These are phyloP conservation scores for Dascillus cervinus DNA, from an alignment of 2,888 invertebrate genomes.

Conservation along the genomic window DNA sequence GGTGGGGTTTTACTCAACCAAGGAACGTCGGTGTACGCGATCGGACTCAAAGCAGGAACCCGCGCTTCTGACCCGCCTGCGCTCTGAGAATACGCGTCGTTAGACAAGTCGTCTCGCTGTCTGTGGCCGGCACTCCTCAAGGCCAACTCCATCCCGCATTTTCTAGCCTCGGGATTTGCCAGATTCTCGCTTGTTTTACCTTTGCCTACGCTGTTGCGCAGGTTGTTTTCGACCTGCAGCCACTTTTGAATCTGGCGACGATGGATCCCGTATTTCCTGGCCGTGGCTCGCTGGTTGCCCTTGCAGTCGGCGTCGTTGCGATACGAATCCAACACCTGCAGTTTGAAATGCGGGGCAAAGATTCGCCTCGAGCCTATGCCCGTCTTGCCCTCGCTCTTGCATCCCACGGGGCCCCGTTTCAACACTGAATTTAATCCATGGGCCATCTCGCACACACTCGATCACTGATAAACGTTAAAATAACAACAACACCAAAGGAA, in stretches of 20 bases:
- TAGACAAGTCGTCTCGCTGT: constrained; percentile 39
- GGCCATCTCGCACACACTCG: constrained; percentile 44
- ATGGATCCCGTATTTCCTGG: constrained; percentile 84
- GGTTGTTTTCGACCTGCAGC: constrained; percentile 76
- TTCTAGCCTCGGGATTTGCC: constrained; percentile 23
- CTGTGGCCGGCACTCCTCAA: constrained; percentile 33
- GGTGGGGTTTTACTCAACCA: constrained; percentile 26
- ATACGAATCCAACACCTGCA: constrained; percentile 83
- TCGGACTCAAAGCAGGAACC: constrained; percentile 28
- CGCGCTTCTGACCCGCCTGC: constrained; percentile 19
- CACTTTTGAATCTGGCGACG: constrained; percentile 87
- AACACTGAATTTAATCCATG: constrained; percentile 50
- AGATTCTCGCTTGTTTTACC: constrained; percentile 21
- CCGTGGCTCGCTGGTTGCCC: constrained; percentile 83
- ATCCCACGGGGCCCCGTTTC: constrained; percentile 42
- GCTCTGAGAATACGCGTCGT: constrained; percentile 15
- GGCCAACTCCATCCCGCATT: constrained; percentile 31
- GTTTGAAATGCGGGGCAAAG: constrained; percentile 82
- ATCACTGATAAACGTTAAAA: constrained; percentile 16
- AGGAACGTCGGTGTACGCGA: constrained; percentile 26
- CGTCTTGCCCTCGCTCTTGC: constrained; percentile 41
- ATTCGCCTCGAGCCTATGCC: constrained; percentile 76
- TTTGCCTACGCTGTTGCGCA: constrained; percentile 64
- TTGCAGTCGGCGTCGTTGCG: constrained; percentile 79
- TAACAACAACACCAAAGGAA: constrained; percentile 27